Percentiles rank a stretch among this genome's conserved stretches.
Evolutionary conservation across 2,888 invertebrate species (phyloP).

Genomic region (Torymus texanus): DNA sequence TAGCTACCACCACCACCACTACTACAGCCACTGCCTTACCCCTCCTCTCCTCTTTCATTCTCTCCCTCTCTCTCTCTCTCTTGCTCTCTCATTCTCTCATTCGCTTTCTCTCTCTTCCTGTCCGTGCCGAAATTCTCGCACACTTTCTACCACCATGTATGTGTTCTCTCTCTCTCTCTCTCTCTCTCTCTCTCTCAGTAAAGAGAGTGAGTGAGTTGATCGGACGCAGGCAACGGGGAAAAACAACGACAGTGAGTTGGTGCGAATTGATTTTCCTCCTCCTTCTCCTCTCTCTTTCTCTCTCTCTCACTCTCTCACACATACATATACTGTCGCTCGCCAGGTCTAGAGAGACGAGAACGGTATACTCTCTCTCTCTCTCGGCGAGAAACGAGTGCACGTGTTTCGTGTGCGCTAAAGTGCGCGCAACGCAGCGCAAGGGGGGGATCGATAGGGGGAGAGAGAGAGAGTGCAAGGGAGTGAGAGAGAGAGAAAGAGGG

Average conservation of each 20-base stretch:
- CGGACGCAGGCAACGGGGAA: no score
- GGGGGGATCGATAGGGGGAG: constrained; percentile 10
- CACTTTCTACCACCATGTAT: no score
- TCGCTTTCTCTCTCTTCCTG: no score
- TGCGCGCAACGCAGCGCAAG: constrained; percentile 13
- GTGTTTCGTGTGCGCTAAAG: constrained; percentile 55
- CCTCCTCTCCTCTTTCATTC: no score
- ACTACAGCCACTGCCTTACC: not conserved
- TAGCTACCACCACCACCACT: constrained; percentile 54
- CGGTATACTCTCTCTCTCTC: constrained; percentile 46
- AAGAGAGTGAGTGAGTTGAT: no score
- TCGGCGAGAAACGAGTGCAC: constrained; percentile 56
- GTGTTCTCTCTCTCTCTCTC: no score
- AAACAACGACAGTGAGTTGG: constrained; percentile 17
- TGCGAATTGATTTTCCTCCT: constrained; percentile 43
- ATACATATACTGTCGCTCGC: no score
- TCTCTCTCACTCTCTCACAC: constrained; percentile 17
- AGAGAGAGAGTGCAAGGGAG: constrained; percentile 55
- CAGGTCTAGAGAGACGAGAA: not conserved
- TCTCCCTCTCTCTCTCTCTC: no score
- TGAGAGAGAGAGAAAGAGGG: constrained; percentile 30
- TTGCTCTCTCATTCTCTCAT: no score
- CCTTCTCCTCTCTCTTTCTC: constrained; percentile 23
- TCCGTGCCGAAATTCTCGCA: no score
- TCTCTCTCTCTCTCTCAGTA: no score